Evolutionary conservation across 2,797 vertebrate genomes (phyloP).

Genomic region (Anguilla megastoma): DNA sequence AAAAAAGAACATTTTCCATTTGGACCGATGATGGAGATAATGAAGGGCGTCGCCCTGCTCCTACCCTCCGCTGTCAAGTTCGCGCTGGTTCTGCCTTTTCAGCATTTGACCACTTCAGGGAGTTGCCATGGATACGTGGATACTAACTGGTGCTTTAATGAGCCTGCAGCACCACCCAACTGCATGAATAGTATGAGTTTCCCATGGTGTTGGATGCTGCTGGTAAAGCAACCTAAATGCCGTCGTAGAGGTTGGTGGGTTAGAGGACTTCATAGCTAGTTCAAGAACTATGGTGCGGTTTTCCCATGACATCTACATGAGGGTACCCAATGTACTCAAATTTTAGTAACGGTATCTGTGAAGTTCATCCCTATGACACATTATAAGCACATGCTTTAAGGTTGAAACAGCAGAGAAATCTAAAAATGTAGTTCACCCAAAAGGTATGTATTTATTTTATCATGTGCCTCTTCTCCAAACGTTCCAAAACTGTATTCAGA

Average conservation of each 20-base stretch:
- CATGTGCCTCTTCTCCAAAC: too few species aligned
- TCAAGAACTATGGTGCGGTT: background rate
- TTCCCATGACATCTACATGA: background rate
- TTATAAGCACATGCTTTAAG: too few species aligned
- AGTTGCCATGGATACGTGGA: constrained; percentile 7
- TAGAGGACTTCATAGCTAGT: background rate
- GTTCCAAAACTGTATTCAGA: too few species aligned
- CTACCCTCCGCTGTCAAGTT: background rate
- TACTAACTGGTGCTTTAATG: background rate
- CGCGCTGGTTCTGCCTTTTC: background rate
- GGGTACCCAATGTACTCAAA: too few species aligned
- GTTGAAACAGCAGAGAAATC: too few species aligned
- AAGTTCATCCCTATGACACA: too few species aligned
- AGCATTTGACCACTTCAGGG: background rate
- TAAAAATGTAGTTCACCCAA: too few species aligned
- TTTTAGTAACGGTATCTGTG: too few species aligned
- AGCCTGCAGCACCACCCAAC: background rate
- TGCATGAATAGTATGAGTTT: background rate
- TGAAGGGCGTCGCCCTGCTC: background rate
- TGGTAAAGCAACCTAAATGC: background rate
- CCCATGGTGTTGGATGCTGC: background rate
- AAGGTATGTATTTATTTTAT: too few species aligned
- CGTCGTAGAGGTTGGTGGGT: background rate
- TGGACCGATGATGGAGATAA: background rate
- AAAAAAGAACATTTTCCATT: background rate